Evolutionary conservation across 2,113 vertebrate species (phyloP), one percentile per base, ranked within the genome.

Genomic region (Boulengeromyrus knoepffleri): DNA sequence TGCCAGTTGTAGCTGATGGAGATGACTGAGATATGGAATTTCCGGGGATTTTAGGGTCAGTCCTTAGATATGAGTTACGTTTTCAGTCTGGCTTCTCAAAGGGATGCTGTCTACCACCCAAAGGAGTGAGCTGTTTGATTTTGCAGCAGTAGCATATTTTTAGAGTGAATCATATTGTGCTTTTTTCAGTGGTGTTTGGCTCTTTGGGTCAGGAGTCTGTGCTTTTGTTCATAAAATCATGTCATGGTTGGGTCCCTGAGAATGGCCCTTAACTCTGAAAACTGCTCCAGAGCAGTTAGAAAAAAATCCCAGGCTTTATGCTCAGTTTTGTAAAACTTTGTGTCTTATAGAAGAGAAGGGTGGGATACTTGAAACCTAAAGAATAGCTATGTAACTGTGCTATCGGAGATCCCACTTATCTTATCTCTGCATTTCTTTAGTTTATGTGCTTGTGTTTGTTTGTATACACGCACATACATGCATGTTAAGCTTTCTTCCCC

Each of bases 71-170:
- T n/a, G 52, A 3, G 36, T 62, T 42, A 24, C 6, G 13, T 0
- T 50, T 52, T 31, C 88, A 42, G 47, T 80, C 87, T 92, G 90
- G 88, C 93, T 91, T 53, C 12, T 89, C 88, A 91, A 86, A 47
- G 88, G 88, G 46, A 62, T 50, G n/a, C 46, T 5, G 0, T 92
- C 90, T 90, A 86, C 91, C 84, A 74, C 45, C 24, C 45, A 47
- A 46, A 47, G 10, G 42, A 89, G 42, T 47, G 62, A 50, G 27
- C 31, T 56, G 56, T 62, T 70, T 89, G 58, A 77, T 50, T 80
- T 50, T 17, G 10, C 17, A 10, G 45, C 12, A 9, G 6, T 46
- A 15, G 17, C 47, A 27, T 87, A 36, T 62, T 66, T 58, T 62
- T 66, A 58, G 0, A n/a, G 83, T 47, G 21, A 85, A 24, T 88